phyloP scores from a whole-genome alignment of 2,888 invertebrate species.

The Tortricodes alternella region DNA sequence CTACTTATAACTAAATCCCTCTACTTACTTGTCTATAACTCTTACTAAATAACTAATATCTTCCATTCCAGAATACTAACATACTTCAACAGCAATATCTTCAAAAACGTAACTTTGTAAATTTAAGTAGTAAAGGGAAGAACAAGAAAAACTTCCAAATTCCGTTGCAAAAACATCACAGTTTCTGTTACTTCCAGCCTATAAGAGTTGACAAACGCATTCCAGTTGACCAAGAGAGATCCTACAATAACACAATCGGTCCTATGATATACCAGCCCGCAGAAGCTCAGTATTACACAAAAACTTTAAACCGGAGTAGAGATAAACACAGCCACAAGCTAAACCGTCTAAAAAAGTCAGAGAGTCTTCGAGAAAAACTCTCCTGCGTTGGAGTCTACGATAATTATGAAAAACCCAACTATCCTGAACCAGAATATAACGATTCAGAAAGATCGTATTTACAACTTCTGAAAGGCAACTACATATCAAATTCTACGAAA shows the following conservation, averaged over 20 bases:
- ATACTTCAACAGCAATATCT: constrained; percentile 81
- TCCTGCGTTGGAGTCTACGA: constrained; percentile 79
- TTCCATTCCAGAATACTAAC: constrained; percentile 84
- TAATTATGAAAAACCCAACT: constrained; percentile 74
- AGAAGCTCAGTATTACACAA: constrained; percentile 72
- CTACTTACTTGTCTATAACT: constrained; percentile 49
- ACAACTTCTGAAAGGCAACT: constrained; percentile 73
- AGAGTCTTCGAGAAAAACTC: constrained; percentile 75
- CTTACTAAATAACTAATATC: constrained; percentile 64
- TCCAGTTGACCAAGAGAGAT: constrained; percentile 70
- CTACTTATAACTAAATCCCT: constrained; percentile 27
- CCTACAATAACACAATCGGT: constrained; percentile 75
- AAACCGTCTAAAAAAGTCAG: constrained; percentile 77
- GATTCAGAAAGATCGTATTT: constrained; percentile 73
- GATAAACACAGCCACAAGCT: constrained; percentile 73
- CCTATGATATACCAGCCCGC: constrained; percentile 73
- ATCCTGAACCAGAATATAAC: constrained; percentile 72
- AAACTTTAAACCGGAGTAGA: constrained; percentile 75
- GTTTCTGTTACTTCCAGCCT: constrained; percentile 86
- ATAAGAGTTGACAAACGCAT: constrained; percentile 84
- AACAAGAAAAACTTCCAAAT: constrained; percentile 85
- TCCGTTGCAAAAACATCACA: constrained; percentile 85
- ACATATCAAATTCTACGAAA: constrained; percentile 78
- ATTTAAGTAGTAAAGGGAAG: constrained; percentile 73
- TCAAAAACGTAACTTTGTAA: constrained; percentile 82